phyloP scores from a whole-genome alignment of 2,797 vertebrate genomes.

The Micromesistius poutassou region DNA sequence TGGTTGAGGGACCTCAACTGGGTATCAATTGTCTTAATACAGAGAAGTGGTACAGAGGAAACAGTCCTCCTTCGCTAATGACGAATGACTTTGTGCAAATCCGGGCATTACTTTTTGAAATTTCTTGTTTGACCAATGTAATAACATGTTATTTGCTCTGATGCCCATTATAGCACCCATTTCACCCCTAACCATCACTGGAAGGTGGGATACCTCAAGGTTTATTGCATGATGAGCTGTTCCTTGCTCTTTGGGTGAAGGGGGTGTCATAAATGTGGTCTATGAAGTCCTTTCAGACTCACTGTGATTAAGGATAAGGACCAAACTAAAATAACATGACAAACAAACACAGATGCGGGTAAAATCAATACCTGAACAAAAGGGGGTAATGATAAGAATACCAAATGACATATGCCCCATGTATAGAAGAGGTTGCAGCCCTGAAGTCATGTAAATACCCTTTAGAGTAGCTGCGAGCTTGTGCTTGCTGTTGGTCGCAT shows the following conservation, averaged over 20 bases:
- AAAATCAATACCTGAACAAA: too few relatives aligned
- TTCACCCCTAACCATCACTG: background rate
- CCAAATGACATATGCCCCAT: too few relatives aligned
- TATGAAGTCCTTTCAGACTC: too few relatives aligned
- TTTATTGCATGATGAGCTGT: too few relatives aligned
- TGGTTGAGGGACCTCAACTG: background rate
- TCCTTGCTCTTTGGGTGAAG: too few relatives aligned
- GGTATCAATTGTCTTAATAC: background rate
- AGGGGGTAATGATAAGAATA: too few relatives aligned
- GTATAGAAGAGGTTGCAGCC: too few relatives aligned
- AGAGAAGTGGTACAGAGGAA: background rate
- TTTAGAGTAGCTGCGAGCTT: slow-evolving; percentile 70
- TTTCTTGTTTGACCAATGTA: background rate
- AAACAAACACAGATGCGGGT: too few relatives aligned
- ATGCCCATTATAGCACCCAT: background rate
- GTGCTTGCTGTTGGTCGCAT: slow-evolving; percentile 81
- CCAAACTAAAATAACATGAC: too few relatives aligned
- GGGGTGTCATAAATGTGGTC: too few relatives aligned
- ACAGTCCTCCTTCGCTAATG: background rate
- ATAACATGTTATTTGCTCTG: background rate
- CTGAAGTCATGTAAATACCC: slow-evolving; percentile 59
- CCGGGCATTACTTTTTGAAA: background rate
- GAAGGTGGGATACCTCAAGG: background rate
- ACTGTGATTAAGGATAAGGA: too few relatives aligned
- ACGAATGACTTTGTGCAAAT: background rate